These are phyloP conservation scores for Cacatua alba DNA, from an alignment of 2,113 vertebrate genomes.

Conservation along the genomic window DNA sequence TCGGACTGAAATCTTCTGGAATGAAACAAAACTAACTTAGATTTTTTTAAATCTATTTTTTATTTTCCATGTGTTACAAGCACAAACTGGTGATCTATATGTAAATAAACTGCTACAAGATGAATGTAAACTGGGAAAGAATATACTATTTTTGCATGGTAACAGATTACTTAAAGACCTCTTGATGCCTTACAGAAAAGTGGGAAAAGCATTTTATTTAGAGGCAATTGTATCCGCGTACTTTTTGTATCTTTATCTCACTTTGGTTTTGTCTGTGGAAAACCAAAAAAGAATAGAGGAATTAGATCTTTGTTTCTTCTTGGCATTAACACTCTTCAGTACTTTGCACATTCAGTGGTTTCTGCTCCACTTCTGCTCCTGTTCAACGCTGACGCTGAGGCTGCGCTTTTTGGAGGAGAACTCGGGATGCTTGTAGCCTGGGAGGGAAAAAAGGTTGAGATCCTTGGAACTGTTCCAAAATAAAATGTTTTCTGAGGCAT, in stretches of 20 bases:
- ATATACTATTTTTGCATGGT: conserved; percentile 79
- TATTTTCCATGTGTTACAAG: conserved; percentile 69
- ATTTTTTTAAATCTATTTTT: background rate
- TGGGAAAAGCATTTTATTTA: conserved; percentile 51
- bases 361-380: background rate
- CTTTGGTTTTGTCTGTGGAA: conserved; percentile 31
- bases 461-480: conserved; percentile 39
- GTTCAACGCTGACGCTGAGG: background rate
- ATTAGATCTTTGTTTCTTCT: conserved; percentile 3
- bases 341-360: background rate
- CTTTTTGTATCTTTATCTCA: conserved; percentile 40
- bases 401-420: background rate
- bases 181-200: conserved; percentile 71
- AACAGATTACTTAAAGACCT: conserved; percentile 65
- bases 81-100: conserved; percentile 71
- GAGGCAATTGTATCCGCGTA: background rate
- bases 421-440: background rate
- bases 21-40: conserved; percentile 37
- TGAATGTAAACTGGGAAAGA: conserved; percentile 75
- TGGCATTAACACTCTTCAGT: background rate
- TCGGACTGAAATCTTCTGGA: conserved; percentile 23
- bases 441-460: background rate
- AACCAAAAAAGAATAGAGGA: background rate
- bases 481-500: conserved; percentile 57
- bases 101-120: conserved; percentile 70